Percentiles rank a stretch among this genome's conserved stretches.
phyloP scores from a whole-genome alignment of 2,113 vertebrate genomes.

The Spea bombifrons region DNA sequence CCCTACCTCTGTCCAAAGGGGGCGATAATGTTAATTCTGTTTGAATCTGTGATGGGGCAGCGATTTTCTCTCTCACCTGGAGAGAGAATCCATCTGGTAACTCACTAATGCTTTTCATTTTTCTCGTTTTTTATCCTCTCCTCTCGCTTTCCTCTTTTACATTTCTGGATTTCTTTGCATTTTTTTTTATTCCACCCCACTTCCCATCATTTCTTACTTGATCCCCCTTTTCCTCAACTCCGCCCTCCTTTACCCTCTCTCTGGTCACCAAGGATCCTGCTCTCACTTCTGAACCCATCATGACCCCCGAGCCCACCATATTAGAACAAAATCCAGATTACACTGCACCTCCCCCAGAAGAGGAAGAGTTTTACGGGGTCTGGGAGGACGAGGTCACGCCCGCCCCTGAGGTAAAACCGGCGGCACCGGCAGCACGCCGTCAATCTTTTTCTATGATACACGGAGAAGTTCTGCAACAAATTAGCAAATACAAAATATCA shows the following conservation, averaged over 20 bases:
- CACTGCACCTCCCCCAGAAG: conserved; percentile 27
- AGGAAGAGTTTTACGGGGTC: conserved; percentile 35
- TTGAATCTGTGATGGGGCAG: conserved; percentile 28
- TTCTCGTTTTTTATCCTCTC: conserved; percentile 36
- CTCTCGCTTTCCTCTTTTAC: conserved; percentile 48
- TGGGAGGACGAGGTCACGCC: conserved; percentile 36
- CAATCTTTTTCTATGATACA: too few relatives aligned
- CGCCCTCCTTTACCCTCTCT: neutral
- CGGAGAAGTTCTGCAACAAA: too few relatives aligned
- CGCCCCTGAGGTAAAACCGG: conserved; percentile 18
- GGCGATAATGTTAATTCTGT: conserved; percentile 23
- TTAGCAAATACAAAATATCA: too few relatives aligned
- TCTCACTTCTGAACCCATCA: conserved; percentile 22
- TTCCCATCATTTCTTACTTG: neutral
- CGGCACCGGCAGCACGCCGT: neutral
- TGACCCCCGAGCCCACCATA: conserved; percentile 35
- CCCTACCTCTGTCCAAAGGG: too few relatives aligned
- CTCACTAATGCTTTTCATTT: conserved; percentile 40
- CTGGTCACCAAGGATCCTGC: conserved; percentile 35
- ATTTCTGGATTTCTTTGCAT: conserved; percentile 28
- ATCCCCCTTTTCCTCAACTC: conserved; percentile 22
- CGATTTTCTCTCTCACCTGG: neutral
- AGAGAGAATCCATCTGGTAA: neutral
- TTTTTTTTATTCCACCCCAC: neutral
- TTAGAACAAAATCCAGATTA: conserved; percentile 36